These are phyloP conservation scores for Chrysochloris asiatica DNA, from an alignment of 2,113 vertebrate genomes.

Conservation along the genomic window DNA sequence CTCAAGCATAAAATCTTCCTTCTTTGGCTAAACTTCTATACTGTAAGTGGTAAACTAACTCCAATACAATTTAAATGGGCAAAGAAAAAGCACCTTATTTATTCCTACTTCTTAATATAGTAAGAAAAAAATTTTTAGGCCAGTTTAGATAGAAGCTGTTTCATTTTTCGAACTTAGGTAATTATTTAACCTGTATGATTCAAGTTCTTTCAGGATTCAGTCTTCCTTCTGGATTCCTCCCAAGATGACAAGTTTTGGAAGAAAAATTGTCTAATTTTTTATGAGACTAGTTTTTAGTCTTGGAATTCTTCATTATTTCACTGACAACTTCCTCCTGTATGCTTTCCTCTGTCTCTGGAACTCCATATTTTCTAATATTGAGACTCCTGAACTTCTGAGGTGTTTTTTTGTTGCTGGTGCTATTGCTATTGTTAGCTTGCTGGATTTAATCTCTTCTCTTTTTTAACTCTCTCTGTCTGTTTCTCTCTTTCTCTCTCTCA, in stretches of 20 bases:
- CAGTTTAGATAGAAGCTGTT: background rate
- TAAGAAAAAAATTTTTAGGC: background rate
- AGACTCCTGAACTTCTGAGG: background rate
- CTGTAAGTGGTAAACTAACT: background rate
- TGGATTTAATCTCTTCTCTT: background rate
- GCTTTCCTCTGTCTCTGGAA: background rate
- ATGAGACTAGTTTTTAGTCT: background rate
- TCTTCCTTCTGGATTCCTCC: background rate
- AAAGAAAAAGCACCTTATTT: background rate
- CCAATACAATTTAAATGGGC: background rate
- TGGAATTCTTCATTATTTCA: background rate
- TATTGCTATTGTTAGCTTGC: background rate
- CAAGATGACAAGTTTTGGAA: background rate
- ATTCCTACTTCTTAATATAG: background rate
- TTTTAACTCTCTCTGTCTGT: background rate
- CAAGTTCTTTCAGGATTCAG: background rate
- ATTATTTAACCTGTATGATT: background rate
- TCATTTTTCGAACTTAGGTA: background rate
- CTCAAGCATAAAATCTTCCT: background rate
- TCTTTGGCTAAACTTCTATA: background rate
- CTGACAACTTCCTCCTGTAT: background rate
- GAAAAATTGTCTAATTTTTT: background rate
- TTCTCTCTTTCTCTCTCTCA: too few species aligned
- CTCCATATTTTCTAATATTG: background rate
- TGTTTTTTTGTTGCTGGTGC: too few species aligned